Evolutionary conservation across 2,113 vertebrate species (phyloP), one percentile per base, ranked within the genome.

Genomic region (Nothobranchius furzeri): DNA sequence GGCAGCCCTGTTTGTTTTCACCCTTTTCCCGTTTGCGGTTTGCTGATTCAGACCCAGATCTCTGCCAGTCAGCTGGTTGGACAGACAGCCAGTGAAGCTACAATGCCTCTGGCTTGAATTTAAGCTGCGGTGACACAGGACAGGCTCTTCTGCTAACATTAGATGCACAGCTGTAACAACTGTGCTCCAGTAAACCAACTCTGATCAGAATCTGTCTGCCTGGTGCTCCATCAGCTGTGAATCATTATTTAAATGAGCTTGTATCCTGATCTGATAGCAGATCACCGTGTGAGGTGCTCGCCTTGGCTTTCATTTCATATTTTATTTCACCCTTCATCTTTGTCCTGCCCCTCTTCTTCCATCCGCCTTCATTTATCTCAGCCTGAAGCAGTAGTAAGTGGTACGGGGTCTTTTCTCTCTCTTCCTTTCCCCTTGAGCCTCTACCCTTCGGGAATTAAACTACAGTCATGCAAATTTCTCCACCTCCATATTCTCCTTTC

Each of bases 41-140:
- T 68, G 67, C 57, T 52, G 75, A 79, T 75, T 85, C 68, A 13
- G 20, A 64, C 25, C 60, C 17, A 11, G 40, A 60, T 24, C 1
- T 51, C 49, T 66, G 60, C 63, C 59, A 20, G 58, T 43, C 13
- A 40, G 67, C 70, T 45, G 85, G 68, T 74, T 25, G 50, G 53
- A 60, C 48, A 47, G 59, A 68, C 52, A 84, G 68, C 62, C 76
- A 64, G 57, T 53, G 66, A 47, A 49, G 71, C 73, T 65, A 30
- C 76, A 42, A 24, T 10, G 73, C 88, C 78, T 48, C 49, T 0
- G 84, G 76, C 80, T 56, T 53, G 61, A 79, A 78, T 73, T 67
- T 30, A 75, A 73, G 70, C 75, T 58, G 62, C 70, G 68, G 57
- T 55, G 73, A 76, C 71, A 46, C 61, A 64, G 76, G 56, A 73